A percentile compares a stretch with the other conserved stretches of the same genome.
phyloP scores from a whole-genome alignment of 2,888 invertebrate genomes.

The Carcina quercana region DNA sequence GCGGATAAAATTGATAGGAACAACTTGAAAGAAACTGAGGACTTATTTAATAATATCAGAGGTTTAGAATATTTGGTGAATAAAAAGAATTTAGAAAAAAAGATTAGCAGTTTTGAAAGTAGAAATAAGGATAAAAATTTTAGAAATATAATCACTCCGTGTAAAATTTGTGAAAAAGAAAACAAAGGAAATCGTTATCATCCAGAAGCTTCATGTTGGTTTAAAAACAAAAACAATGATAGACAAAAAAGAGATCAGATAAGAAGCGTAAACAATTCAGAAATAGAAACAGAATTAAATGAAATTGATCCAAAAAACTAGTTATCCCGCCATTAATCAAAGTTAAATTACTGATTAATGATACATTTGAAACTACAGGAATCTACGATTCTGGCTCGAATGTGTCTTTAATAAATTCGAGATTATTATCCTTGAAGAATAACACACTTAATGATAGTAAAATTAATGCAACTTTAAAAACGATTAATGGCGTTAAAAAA shows the following conservation, averaged over 20 bases:
- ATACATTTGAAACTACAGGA: slow-evolving; percentile 15
- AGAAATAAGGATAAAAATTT: too few relatives aligned
- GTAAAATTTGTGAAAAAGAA: slow-evolving; percentile 8
- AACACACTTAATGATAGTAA: background rate
- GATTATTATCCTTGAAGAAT: slow-evolving; percentile 14
- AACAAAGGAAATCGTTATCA: slow-evolving; percentile 13
- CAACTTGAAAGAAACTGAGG: too few relatives aligned
- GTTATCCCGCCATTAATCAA: slow-evolving; percentile 17
- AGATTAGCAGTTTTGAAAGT: too few relatives aligned
- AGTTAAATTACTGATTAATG: slow-evolving; percentile 18
- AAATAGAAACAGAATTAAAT: slow-evolving; percentile 11
- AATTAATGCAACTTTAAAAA: slow-evolving; percentile 12
- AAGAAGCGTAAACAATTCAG: slow-evolving; percentile 10
- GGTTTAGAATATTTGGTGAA: too few relatives aligned
- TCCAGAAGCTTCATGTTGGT: slow-evolving; percentile 9
- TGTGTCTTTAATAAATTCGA: slow-evolving; percentile 25
- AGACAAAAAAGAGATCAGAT: background rate
- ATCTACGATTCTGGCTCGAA: slow-evolving; percentile 26
- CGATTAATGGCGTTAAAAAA: slow-evolving; percentile 15
- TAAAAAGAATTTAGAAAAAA: too few relatives aligned
- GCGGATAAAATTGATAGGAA: too few relatives aligned
- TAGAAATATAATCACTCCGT: too few relatives aligned
- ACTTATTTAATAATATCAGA: too few relatives aligned
- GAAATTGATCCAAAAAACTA: slow-evolving; percentile 13
- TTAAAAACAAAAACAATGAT: slow-evolving; percentile 4